Base-by-base conservation (phyloP, 2,888 invertebrate species). In the Epistrophella euchroma region DNA sequence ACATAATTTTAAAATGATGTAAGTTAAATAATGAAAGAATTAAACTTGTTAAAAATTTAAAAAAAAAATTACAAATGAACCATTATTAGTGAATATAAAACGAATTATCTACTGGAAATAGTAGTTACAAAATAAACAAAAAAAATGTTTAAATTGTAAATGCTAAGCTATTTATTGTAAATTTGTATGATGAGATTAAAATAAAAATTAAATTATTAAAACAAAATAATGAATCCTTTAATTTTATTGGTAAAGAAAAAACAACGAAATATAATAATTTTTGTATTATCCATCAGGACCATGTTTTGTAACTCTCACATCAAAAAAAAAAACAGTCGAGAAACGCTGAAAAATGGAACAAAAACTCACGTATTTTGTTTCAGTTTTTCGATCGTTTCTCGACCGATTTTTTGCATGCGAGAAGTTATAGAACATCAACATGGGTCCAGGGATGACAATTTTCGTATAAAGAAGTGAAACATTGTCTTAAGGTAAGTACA, bases 101-200 rank as follows among this genome's bases (percentile, higher is more conserved):
- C 82, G 77, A 88, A 88, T 68, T 71, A 72, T 4, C 25, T 25
- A 52, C 47, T 17, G 9, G 2, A 68, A 37, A 22, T 40, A 71
- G 19, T 70, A 80, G 83, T 77, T 70, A 66, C 71, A 66, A 40
- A 22, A 22, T 22, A 22, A 55, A 58, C 32, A 35, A 22, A 22
- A n/a, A 25, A 72, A 62, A 60, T 45, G 66, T 77, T 76, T 81
- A 55, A 76, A 71, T 35, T 88, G 74, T 85, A 78, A 76, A 62
- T 86, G 72, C 75, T 81, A 82, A 82, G 74, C 47, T 86, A 75
- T 88, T 87, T 71, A 83, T 78, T 85, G 81, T 80, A 86, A 73
- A 86, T 79, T 81, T 85, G 76, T 79, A 84, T 66, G 68, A 83
- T 80, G 73, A 73, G 56, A 40, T 60, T 60, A 66, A 50, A 55